Evolutionary conservation across 2,888 invertebrate genomes (phyloP).

Genomic region (Epinotia nisella): DNA sequence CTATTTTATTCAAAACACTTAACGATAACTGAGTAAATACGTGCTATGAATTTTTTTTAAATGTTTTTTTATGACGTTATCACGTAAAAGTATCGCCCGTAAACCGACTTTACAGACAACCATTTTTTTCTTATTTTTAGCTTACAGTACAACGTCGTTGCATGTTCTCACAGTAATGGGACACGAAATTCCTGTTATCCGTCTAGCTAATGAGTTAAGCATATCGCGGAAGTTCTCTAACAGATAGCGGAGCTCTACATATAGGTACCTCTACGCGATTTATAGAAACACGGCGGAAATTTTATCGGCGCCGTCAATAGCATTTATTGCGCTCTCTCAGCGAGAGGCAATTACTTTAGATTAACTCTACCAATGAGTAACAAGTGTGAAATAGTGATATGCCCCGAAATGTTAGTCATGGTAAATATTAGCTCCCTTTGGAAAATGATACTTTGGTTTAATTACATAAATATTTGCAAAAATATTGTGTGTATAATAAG

Average conservation of each 20-base stretch:
- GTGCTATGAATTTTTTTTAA: too few relatives aligned
- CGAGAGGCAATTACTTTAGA: slow-evolving; percentile 77
- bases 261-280: slow-evolving; percentile 48
- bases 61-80: too few relatives aligned
- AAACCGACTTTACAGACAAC: too few relatives aligned
- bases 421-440: neutral
- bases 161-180: slow-evolving; percentile 4
- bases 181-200: neutral
- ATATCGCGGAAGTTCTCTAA: neutral
- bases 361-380: slow-evolving; percentile 68
- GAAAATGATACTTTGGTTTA: neutral
- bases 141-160: neutral
- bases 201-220: slow-evolving; percentile 15
- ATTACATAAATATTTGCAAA: too few relatives aligned
- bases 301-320: slow-evolving; percentile 79
- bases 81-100: too few relatives aligned
- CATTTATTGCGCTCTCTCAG: slow-evolving; percentile 77
- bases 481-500: too few relatives aligned
- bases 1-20: too few relatives aligned
- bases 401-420: neutral
- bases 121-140: neutral
- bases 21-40: too few relatives aligned
- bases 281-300: slow-evolving; percentile 56
- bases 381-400: slow-evolving; percentile 59
- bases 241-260: slow-evolving; percentile 28